phyloP scores from a whole-genome alignment of 2,888 invertebrate species.

The Macrosoma leucophasiata region DNA sequence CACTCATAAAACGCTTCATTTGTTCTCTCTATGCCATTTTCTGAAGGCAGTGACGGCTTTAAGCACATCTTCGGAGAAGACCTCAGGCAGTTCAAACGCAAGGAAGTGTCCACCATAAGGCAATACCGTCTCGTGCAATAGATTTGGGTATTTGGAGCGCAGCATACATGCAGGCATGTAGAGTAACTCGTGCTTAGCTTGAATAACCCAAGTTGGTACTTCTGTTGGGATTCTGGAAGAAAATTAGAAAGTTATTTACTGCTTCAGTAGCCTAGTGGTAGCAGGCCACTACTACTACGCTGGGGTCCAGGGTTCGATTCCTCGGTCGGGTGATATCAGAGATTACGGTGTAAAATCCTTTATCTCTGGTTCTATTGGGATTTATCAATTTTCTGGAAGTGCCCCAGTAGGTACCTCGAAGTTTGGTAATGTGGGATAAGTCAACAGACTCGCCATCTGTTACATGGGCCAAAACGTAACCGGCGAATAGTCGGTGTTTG shows the following conservation, averaged over 20 bases:
- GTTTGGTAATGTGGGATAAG: not conserved
- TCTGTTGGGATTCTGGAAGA: conserved; percentile 68
- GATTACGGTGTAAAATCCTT: not conserved
- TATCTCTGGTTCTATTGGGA: not conserved
- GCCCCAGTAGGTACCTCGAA: not conserved
- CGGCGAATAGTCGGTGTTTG: too few relatives aligned
- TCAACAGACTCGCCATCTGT: too few relatives aligned
- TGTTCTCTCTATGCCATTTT: conserved; percentile 8
- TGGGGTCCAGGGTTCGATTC: not conserved
- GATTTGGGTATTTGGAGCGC: conserved; percentile 69
- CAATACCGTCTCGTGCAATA: conserved; percentile 77
- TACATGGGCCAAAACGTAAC: too few relatives aligned
- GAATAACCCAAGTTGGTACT: conserved; percentile 80
- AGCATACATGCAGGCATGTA: conserved; percentile 73
- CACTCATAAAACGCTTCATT: not conserved
- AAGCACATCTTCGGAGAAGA: conserved; percentile 79
- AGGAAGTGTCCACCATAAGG: conserved; percentile 85
- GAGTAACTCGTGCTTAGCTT: conserved; percentile 78
- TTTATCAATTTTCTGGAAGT: not conserved
- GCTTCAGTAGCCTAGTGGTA: not conserved
- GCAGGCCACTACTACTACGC: not conserved
- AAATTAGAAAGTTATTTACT: too few relatives aligned
- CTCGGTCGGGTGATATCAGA: not conserved
- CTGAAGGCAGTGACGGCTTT: conserved; percentile 22
- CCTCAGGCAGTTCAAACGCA: conserved; percentile 81